Conservation (phyloP, 2,888 invertebrate species). For the Dicyrtoma fusca region DNA sequence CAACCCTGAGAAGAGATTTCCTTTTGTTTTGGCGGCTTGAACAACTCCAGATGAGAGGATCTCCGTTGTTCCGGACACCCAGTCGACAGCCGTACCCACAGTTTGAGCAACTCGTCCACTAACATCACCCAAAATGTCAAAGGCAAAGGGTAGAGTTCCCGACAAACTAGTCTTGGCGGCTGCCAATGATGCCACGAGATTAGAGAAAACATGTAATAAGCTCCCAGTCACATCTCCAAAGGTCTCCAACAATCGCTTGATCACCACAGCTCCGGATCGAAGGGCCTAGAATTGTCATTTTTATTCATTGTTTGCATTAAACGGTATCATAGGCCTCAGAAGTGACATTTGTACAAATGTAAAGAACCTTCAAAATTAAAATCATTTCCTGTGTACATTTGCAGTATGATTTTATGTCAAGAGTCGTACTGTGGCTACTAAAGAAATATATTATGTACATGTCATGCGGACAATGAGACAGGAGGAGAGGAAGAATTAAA, state of each 20-base stretch:
- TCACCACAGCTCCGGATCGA: constrained; percentile 54
- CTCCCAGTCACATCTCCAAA: constrained; percentile 57
- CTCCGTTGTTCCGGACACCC: constrained; percentile 57
- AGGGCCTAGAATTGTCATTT: constrained; percentile 48
- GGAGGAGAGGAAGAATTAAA: background rate
- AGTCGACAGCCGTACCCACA: constrained; percentile 57
- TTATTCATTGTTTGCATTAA: background rate
- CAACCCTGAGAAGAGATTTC: constrained; percentile 56
- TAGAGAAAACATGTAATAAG: constrained; percentile 56
- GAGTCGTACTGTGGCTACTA: too few species aligned
- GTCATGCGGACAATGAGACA: too few species aligned
- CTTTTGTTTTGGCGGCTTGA: constrained; percentile 57
- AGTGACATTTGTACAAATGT: background rate
- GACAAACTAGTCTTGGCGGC: constrained; percentile 57
- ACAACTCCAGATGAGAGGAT: constrained; percentile 56
- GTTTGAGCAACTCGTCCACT: constrained; percentile 56
- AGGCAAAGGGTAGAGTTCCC: constrained; percentile 56
- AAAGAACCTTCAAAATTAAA: background rate
- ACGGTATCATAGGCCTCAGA: too few species aligned
- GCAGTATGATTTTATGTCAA: too few species aligned
- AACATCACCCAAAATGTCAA: constrained; percentile 57
- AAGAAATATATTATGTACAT: background rate
- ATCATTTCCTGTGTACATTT: background rate
- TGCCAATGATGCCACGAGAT: constrained; percentile 56
- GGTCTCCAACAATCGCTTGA: constrained; percentile 56